Base-by-base conservation (phyloP, 2,797 vertebrate genomes). In the Eleutherodactylus coqui region DNA sequence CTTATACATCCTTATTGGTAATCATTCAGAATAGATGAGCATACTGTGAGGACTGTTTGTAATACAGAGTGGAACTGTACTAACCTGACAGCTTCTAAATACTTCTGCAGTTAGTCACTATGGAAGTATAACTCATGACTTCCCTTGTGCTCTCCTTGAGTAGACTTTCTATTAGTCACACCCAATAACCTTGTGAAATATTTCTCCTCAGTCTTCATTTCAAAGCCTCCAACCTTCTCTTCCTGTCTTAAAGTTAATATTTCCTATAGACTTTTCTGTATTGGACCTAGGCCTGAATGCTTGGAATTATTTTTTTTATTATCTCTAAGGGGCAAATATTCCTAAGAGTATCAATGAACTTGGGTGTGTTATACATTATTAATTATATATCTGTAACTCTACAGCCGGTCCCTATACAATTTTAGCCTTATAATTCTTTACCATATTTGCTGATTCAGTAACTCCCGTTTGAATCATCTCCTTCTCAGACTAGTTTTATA, bases 171-270 rank as follows among this genome's bases (percentile, higher is more conserved):
- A 76, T 76, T 78, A 78, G 75, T 78, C 51, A 58, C 51, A 78
- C 75, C 75, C 51, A 78, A 78, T 78, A 36, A 78, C 32, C 34
- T 38, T 78, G 29, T 55, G 51, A 78, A 55, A 58, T 58, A 78
- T 51, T 34, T 49, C 34, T 55, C 32, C 49, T 78, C 32, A 58
- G 75, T 53, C n/a, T 76, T 16, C 17, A 53, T 51, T 19, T 29
- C 4, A 49, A 24, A 47, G 45, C 27, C 43, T 47, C n/a, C n/a
- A 47, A 13, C 45, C 70, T 45, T 27, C 5, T 27, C 2, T 17
- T 55, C 24, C 9, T 21, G 19, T 36, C 29, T 67, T 67, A 36
- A 1, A 34, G 27, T 19, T 34, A 67, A 34, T 62, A 13, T 27
- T 62, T 32, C 13, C 27, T 4, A 62, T 62, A 62, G 7, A 4